Base-by-base conservation (phyloP, 2,888 invertebrate species). In the Diplazon laetatorius region DNA sequence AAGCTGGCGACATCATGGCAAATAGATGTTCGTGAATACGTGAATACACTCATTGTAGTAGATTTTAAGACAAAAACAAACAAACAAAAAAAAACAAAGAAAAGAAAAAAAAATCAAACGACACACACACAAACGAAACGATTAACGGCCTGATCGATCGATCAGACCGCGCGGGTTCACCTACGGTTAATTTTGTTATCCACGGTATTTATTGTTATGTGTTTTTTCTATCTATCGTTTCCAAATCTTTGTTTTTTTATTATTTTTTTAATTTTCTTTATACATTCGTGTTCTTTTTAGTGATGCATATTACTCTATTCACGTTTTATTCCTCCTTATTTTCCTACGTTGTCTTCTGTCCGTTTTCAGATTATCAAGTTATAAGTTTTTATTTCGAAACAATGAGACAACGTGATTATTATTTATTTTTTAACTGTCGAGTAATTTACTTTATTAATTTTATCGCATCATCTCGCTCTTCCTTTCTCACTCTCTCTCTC, bases 1-100 rank as follows among this genome's bases (percentile, higher is more conserved):
- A 96, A 94, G 95, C 95, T 93, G 99, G 99, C 94, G 99, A 99
- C 95, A 95, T 97, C 94, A 97, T 99, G 93, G 97, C 97, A 95
- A 97, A 97, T 95, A 96, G 98, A 98, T 99, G 99, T 97, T 97
- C 97, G 97, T 97, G 96, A 95, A 82, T 95, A 95, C 94, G 93
- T 91, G 90, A 91, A 90, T 90, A 90, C 90, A 90, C 88, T 90
- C 89, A 90, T 91, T 91, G 91, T 90, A 89, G 90, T 91, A 89
- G 90, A 89, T 89, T 87, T 78, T 88, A 89, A 89, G 87, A 76
- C 69, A 79, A 63, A n/a, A 6, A 30, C 30, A 30, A 30, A 6
- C 30, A 30, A 30, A 30, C 30, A 6, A 30, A 30, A 30, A 30
- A 63, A 62, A 44, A 57, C n/a, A n/a, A 89, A 89, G 87, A 76